Conservation (phyloP, 1,140 invertebrate species). For the Heliothis virescens region DNA sequence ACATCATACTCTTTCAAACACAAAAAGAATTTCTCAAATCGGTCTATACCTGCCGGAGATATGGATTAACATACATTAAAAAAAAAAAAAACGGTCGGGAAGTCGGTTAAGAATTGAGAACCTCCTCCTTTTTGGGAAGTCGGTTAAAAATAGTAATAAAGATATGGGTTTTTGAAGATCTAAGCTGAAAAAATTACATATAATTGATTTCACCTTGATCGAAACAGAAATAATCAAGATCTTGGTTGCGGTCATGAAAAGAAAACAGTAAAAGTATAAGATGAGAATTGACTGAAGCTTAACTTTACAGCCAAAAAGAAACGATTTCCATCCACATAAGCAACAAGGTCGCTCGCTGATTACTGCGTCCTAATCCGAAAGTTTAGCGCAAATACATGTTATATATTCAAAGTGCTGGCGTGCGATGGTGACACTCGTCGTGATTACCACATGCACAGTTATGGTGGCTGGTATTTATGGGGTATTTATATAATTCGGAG, state of each 20-base stretch:
- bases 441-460: conserved; percentile 65
- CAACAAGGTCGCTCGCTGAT: conserved; percentile 26
- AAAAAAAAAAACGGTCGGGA: too few species aligned
- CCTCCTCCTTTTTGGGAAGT: too few species aligned
- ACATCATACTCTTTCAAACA: too few species aligned
- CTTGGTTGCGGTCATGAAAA: neutral
- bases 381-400: conserved; percentile 27
- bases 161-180: neutral
- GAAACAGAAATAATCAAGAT: too few species aligned
- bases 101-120: too few species aligned
- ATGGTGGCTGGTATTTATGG: conserved; percentile 52
- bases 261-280: neutral
- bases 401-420: conserved; percentile 41
- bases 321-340: neutral
- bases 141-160: neutral
- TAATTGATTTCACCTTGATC: too few species aligned
- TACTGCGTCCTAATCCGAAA: conserved; percentile 17
- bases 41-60: too few species aligned
- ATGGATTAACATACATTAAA: too few species aligned
- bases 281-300: neutral
- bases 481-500: conserved; percentile 66
- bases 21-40: too few species aligned
- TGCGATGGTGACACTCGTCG: conserved; percentile 56
- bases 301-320: neutral
- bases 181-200: neutral